phyloP scores from a whole-genome alignment of 2,888 invertebrate genomes.

The Diarsia rubi region DNA sequence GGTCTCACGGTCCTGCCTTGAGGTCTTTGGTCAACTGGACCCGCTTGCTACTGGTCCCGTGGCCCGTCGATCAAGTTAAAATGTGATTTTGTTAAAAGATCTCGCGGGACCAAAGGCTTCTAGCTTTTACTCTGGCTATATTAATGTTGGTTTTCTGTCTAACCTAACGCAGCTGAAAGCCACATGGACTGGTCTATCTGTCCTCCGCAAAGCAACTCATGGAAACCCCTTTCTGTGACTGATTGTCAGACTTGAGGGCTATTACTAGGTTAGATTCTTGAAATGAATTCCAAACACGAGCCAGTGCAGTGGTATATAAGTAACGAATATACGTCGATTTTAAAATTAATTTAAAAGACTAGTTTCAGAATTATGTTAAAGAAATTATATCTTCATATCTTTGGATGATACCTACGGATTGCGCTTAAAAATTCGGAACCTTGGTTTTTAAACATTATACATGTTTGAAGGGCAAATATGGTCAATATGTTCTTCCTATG shows the following conservation, averaged over 20 bases:
- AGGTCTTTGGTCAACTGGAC: no score
- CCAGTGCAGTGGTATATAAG: neutral
- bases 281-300: neutral
- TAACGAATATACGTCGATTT: neutral
- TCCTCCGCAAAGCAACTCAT: neutral
- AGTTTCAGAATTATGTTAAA: neutral
- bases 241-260: neutral
- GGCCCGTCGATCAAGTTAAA: no score
- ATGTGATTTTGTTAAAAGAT: no score
- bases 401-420: no score
- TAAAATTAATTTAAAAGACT: neutral
- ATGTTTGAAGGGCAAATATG: conserved; percentile 4
- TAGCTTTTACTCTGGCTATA: neutral
- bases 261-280: neutral
- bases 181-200: neutral
- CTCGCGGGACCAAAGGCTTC: no score
- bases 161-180: neutral
- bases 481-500: neutral
- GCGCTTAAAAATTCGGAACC: neutral
- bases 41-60: no score
- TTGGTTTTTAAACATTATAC: neutral
- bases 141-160: neutral
- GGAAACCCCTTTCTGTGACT: neutral
- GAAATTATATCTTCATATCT: no score
- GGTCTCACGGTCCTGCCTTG: neutral